A percentile compares a stretch with the other conserved stretches of the same genome.
Conservation (phyloP, 2,888 invertebrate species). For the Eupithecia subfuscata region DNA sequence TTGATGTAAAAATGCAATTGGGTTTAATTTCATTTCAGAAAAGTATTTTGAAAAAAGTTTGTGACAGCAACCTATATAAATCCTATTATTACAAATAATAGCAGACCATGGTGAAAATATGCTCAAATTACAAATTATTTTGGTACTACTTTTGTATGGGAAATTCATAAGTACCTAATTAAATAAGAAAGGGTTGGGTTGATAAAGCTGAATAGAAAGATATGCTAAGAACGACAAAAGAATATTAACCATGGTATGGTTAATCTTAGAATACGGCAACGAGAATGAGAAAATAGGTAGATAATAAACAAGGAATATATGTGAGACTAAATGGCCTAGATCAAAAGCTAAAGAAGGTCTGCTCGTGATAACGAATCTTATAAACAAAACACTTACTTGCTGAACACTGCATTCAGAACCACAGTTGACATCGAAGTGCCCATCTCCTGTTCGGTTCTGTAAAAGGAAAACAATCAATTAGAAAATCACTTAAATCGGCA, state of each 20-base stretch:
- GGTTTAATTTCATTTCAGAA: too few species aligned
- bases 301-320: background rate
- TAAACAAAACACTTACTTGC: conserved; percentile 83
- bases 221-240: too few species aligned
- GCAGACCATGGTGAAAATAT: too few species aligned
- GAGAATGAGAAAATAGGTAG: background rate
- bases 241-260: background rate
- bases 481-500: background rate
- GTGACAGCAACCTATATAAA: too few species aligned
- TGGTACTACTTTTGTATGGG: too few species aligned
- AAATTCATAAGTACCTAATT: too few species aligned
- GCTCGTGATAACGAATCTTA: background rate
- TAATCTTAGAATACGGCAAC: background rate
- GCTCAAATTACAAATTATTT: too few species aligned
- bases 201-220: background rate
- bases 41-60: too few species aligned
- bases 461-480: conserved; percentile 34
- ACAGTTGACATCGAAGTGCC: conserved; percentile 88
- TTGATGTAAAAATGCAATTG: too few species aligned
- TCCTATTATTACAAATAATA: too few species aligned
- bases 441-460: conserved; percentile 89
- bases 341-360: background rate
- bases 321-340: background rate
- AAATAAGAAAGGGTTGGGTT: background rate
- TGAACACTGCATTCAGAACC: conserved; percentile 88